A percentile compares a stretch with the other conserved stretches of the same genome.
Conservation (phyloP, 2,113 vertebrate species). For the Erpornis zantholeuca region DNA sequence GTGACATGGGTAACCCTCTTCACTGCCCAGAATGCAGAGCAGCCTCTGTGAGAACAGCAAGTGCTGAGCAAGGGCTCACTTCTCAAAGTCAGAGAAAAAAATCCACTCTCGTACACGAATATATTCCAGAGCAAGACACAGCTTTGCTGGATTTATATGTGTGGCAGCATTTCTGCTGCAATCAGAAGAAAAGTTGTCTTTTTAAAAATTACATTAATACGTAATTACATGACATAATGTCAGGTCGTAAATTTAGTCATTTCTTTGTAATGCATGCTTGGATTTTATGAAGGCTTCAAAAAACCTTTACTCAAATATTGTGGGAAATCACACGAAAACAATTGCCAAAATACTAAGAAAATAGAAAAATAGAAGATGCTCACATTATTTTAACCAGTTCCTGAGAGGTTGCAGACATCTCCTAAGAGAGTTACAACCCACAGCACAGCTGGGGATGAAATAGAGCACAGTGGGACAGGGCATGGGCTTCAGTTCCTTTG, state of each 20-base stretch:
- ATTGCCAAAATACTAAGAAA: neutral
- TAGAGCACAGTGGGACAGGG: neutral
- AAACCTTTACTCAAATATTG: neutral
- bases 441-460: neutral
- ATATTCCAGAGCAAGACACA: neutral
- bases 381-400: neutral
- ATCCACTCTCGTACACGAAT: neutral
- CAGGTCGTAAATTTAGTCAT: neutral
- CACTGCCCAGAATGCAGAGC: neutral
- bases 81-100: neutral
- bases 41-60: neutral
- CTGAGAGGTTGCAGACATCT: neutral
- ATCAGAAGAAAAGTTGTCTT: neutral
- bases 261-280: conserved; percentile 2
- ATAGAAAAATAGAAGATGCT: neutral
- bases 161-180: neutral
- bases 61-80: neutral
- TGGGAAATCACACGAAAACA: neutral
- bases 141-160: neutral
- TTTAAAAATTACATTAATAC: conserved; percentile 8
- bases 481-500: neutral
- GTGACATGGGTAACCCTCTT: neutral
- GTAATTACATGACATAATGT: conserved; percentile 10
- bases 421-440: neutral
- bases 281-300: neutral